Percentiles rank a stretch among this genome's conserved stretches.
Conservation (phyloP, 1,140 invertebrate species). For the Dreissena rostriformis region DNA sequence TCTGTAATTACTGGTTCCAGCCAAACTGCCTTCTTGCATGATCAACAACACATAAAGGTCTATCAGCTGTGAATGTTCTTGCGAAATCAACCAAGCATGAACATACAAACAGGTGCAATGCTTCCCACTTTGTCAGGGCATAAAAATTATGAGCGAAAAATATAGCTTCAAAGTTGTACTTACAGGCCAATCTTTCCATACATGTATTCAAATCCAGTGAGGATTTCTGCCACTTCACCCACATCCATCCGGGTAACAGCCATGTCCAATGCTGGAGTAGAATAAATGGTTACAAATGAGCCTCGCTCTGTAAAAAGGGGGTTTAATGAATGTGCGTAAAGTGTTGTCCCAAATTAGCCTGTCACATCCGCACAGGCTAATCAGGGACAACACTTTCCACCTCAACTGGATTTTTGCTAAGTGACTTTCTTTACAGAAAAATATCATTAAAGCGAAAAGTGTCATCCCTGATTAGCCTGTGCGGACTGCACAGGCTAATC, state of each 20-base stretch:
- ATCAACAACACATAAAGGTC: too few relatives aligned
- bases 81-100: too few relatives aligned
- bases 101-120: too few relatives aligned
- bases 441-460: neutral
- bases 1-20: too few relatives aligned
- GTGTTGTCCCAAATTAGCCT: neutral
- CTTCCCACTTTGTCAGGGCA: too few relatives aligned
- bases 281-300: slow-evolving; percentile 3
- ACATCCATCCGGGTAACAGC: slow-evolving; percentile 45
- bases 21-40: too few relatives aligned
- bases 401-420: neutral
- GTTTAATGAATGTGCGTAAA: neutral
- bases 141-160: neutral
- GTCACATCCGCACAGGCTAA: neutral
- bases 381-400: neutral
- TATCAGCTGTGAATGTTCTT: too few relatives aligned
- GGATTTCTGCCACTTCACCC: slow-evolving; percentile 22
- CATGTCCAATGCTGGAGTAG: slow-evolving; percentile 39
- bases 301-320: too few relatives aligned
- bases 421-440: neutral
- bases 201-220: slow-evolving; percentile 48
- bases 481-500: too few relatives aligned
- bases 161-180: slow-evolving; percentile 6
- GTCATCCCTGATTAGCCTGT: neutral
- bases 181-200: slow-evolving; percentile 47